Conservation (phyloP, 2,797 vertebrate genomes). For the Darevskia mixta region DNA sequence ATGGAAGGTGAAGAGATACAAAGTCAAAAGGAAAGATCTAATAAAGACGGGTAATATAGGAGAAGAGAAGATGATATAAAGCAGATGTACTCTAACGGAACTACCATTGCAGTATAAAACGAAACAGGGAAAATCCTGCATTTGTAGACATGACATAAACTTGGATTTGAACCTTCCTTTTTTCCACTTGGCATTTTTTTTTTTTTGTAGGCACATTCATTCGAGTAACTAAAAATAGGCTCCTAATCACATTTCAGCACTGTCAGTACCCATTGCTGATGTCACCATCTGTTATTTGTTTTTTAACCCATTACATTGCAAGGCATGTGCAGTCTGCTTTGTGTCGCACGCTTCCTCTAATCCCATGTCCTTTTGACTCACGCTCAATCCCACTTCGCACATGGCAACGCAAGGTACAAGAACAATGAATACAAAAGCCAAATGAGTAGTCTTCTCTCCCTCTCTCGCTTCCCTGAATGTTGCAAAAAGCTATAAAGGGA, state of each 20-base stretch:
- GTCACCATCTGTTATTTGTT: conserved; percentile 41
- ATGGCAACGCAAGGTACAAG: conserved; percentile 54
- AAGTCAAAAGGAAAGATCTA: not conserved
- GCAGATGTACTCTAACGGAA: not conserved
- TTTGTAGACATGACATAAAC: conserved; percentile 3
- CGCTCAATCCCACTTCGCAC: conserved; percentile 21
- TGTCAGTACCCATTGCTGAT: conserved; percentile 34
- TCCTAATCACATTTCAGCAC: conserved; percentile 21
- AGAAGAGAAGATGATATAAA: not conserved
- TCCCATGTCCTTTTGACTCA: conserved; percentile 22
- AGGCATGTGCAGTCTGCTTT: conserved; percentile 62
- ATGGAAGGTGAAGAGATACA: not conserved
- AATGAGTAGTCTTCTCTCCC: conserved; percentile 21
- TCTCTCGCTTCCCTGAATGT: not conserved
- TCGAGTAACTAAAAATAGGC: conserved; percentile 4
- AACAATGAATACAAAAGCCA: conserved; percentile 43
- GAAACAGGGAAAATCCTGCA: conserved; percentile 1
- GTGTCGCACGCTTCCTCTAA: conserved; percentile 58
- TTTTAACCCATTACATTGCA: conserved; percentile 42
- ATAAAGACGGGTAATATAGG: not conserved
- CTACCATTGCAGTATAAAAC: not conserved
- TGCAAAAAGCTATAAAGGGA: not conserved
- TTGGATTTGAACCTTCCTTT: not conserved
- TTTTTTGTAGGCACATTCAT: not conserved
- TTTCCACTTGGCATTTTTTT: not conserved